phyloP scores from a whole-genome alignment of 2,888 invertebrate genomes.

The Lepeophtheirus nordmannii region DNA sequence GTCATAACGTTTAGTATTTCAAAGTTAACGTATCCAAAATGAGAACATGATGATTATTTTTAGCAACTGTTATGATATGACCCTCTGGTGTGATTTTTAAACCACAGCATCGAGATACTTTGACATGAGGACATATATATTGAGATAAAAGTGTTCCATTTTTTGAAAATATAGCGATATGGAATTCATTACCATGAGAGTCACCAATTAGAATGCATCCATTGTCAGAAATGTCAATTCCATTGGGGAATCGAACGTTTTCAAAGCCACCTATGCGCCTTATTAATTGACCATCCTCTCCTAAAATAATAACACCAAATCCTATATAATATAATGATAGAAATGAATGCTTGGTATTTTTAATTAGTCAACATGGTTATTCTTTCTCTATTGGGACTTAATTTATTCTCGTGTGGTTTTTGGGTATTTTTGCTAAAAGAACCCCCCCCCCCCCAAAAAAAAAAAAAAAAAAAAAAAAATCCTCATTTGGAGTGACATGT shows the following conservation, averaged over 20 bases:
- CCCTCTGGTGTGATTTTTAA: conserved; percentile 93
- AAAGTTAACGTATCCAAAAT: conserved; percentile 73
- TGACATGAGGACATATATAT: conserved; percentile 83
- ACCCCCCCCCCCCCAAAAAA: too few species aligned
- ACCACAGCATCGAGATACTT: conserved; percentile 95
- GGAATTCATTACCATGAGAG: conserved; percentile 92
- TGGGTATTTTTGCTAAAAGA: too few species aligned
- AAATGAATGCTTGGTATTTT: too few species aligned
- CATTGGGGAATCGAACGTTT: conserved; percentile 91
- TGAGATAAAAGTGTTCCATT: conserved; percentile 73
- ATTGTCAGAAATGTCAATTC: conserved; percentile 91
- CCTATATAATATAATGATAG: conserved; percentile 38
- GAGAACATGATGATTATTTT: conserved; percentile 96
- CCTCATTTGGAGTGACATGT: too few species aligned
- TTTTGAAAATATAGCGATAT: conserved; percentile 83
- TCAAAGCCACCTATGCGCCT: conserved; percentile 88
- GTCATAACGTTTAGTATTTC: not conserved
- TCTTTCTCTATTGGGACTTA: too few species aligned
- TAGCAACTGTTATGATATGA: conserved; percentile 86
- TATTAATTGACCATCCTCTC: conserved; percentile 74
- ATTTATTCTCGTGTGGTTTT: too few species aligned
- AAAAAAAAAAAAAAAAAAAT: too few species aligned
- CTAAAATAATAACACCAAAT: conserved; percentile 90
- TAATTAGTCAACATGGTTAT: too few species aligned
- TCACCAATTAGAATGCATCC: conserved; percentile 92